Percentiles rank a stretch among this genome's conserved stretches.
Conservation (phyloP, 2,113 vertebrate genomes). For the Raja brachyura region DNA sequence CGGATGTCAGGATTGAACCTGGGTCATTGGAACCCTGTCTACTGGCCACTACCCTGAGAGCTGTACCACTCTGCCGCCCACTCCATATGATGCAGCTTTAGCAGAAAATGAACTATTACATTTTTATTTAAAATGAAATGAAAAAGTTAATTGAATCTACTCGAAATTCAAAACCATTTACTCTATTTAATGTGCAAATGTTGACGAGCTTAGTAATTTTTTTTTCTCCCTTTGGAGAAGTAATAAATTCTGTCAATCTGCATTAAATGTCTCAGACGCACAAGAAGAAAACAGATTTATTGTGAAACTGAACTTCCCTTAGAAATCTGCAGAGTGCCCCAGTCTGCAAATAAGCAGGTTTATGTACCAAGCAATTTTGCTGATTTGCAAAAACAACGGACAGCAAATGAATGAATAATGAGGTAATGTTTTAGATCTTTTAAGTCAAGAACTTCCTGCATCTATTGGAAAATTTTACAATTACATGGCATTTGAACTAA, state of each 20-base stretch:
- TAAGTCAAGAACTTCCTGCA: not conserved
- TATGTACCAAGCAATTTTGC: not conserved
- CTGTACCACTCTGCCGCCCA: not conserved
- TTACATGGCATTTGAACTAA: not conserved
- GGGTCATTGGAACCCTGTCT: too few relatives aligned
- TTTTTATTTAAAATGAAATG: not conserved
- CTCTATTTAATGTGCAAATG: not conserved
- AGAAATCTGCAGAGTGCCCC: not conserved
- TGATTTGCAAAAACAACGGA: not conserved
- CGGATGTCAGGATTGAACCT: too few relatives aligned
- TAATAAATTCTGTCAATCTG: not conserved
- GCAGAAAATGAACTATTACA: not conserved
- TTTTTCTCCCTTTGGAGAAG: not conserved
- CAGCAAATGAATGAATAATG: not conserved
- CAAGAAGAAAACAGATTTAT: not conserved
- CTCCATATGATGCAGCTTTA: not conserved
- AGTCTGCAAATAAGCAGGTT: not conserved
- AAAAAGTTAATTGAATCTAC: too few relatives aligned
- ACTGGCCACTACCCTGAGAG: too few relatives aligned
- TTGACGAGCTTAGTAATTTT: not conserved
- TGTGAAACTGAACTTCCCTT: not conserved
- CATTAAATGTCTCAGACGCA: not conserved
- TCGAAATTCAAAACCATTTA: not conserved
- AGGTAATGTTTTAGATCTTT: not conserved
- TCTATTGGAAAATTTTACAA: not conserved